These are phyloP conservation scores for Lacanobia oleracea DNA, from an alignment of 2,888 invertebrate genomes.

Conservation along the genomic window DNA sequence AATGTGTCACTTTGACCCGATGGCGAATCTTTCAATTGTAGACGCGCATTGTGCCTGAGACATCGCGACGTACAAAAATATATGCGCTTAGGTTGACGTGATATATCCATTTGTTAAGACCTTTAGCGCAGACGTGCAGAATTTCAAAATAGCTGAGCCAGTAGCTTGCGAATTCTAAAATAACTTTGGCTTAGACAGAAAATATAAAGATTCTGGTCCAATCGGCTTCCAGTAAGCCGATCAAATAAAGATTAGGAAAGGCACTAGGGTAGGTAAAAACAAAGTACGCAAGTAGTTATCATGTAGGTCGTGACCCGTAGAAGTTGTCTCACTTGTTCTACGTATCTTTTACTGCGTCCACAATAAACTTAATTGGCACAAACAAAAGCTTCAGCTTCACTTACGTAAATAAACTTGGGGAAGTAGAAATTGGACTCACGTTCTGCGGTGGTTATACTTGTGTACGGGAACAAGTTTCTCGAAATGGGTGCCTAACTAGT, in stretches of 20 bases:
- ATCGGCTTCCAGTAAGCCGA: constrained; percentile 26
- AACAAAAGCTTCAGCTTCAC: constrained; percentile 63
- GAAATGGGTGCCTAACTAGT: background rate
- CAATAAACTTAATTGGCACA: constrained; percentile 68
- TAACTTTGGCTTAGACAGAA: constrained; percentile 27
- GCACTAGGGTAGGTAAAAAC: constrained; percentile 33
- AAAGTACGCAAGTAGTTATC: constrained; percentile 55
- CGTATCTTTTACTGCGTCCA: constrained; percentile 59
- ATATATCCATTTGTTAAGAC: constrained; percentile 25
- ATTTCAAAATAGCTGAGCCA: constrained; percentile 24
- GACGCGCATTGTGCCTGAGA: constrained; percentile 36
- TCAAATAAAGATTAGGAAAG: constrained; percentile 47
- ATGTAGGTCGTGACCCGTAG: constrained; percentile 59
- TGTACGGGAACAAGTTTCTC: constrained; percentile 12
- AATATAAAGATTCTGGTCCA: constrained; percentile 20
- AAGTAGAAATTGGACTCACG: constrained; percentile 50
- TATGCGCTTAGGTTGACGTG: constrained; percentile 7
- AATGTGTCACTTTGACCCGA: constrained; percentile 73
- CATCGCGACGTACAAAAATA: constrained; percentile 34
- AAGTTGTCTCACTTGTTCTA: constrained; percentile 56
- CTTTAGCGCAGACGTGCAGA: constrained; percentile 10
- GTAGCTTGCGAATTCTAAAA: constrained; percentile 23
- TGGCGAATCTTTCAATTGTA: constrained; percentile 69
- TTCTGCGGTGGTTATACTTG: constrained; percentile 18
- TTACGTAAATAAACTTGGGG: constrained; percentile 57